Evolutionary conservation across 2,797 vertebrate genomes (phyloP), one percentile per base, ranked within the genome.

Genomic region (Sebastes wilsoni): DNA sequence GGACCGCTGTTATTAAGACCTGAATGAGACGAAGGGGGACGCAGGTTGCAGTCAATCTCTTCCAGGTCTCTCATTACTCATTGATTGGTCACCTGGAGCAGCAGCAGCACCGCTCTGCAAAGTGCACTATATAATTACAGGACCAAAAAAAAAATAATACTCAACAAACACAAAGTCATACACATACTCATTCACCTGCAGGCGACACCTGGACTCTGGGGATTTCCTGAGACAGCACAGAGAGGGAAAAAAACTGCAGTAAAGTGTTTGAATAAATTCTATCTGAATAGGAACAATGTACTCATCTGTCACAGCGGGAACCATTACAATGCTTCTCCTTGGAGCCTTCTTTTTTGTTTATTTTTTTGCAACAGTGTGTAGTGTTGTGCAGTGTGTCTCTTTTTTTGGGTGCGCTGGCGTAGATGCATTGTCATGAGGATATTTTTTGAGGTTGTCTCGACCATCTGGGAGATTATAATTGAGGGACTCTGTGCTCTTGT

Each of bases 71-170:
- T 92, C 88, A 94, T 93, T 94, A 90, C 84, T 88, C 80, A 83
- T 87, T 94, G 94, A 93, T 94, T 92, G 93, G 92, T 94, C 85
- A 93, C 88, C 88, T 83, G 87, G 75, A 90, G 89, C 80, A 69
- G 61, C 80, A 85, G 80, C 83, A 80, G 42, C 86, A 79, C 65
- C 86, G 85, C 83, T 89, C 83, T 66, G 79, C 83, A 81, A 82
- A 89, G 80, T 78, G 79, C 73, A 80, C 87, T 71, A 71, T 83
- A 89, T 94, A 94, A 94, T 94, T 95, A 92, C 90, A 89, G 70
- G 22, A 32, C 46, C 73, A 74, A 79, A 78, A 55, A 90, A 77
- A 90, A 78, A 61, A 74, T 5, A 82, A 85, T 68, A 85, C 59
- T 77, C 64, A 82, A 67, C 81, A 84, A 86, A 92, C 71, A 87